Evolutionary conservation across 37 sponge, comb jelly and placozoan genomes (phyloP).

Genomic region (Halichondria panicea): DNA sequence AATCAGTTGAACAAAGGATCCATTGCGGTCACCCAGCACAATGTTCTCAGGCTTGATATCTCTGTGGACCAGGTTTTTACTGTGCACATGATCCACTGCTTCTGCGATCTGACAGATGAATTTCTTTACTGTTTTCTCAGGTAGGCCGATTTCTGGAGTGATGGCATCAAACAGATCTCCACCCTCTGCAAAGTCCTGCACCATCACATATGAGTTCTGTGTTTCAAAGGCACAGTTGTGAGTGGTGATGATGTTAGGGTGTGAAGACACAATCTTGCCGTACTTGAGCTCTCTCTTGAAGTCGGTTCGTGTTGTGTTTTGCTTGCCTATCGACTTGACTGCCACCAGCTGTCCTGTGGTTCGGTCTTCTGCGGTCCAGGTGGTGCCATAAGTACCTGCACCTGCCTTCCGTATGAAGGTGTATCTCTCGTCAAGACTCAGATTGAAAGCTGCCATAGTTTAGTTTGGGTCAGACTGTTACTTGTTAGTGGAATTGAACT

Average conservation of each 20-base stretch:
- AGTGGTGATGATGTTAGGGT: slow-evolving; percentile 73
- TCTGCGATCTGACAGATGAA: slow-evolving; percentile 56
- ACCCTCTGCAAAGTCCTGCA: slow-evolving; percentile 77
- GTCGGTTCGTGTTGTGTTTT: slow-evolving; percentile 21
- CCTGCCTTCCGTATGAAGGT: slow-evolving; percentile 59
- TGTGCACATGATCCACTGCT: slow-evolving; percentile 78
- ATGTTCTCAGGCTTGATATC: slow-evolving; percentile 86
- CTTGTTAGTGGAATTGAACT: too few species aligned
- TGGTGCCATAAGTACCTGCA: slow-evolving; percentile 72
- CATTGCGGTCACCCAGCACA: slow-evolving; percentile 57
- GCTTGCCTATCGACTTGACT: slow-evolving; percentile 68
- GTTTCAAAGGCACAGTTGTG: slow-evolving; percentile 71
- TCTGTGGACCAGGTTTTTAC: slow-evolving; percentile 73
- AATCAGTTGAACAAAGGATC: slow-evolving; percentile 49
- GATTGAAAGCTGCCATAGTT: too few species aligned
- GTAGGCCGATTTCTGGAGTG: slow-evolving; percentile 71
- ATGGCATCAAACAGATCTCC: slow-evolving; percentile 86
- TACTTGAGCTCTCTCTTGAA: slow-evolving; percentile 85
- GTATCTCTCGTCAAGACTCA: slow-evolving; percentile 50
- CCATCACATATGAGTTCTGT: slow-evolving; percentile 60
- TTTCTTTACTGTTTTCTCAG: slow-evolving; percentile 40
- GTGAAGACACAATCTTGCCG: slow-evolving; percentile 42
- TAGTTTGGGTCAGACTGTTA: too few species aligned
- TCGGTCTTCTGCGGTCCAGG: slow-evolving; percentile 66
- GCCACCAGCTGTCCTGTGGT: slow-evolving; percentile 42